phyloP scores from a whole-genome alignment of 2,888 invertebrate species.

The Synanthedon formicaeformis region DNA sequence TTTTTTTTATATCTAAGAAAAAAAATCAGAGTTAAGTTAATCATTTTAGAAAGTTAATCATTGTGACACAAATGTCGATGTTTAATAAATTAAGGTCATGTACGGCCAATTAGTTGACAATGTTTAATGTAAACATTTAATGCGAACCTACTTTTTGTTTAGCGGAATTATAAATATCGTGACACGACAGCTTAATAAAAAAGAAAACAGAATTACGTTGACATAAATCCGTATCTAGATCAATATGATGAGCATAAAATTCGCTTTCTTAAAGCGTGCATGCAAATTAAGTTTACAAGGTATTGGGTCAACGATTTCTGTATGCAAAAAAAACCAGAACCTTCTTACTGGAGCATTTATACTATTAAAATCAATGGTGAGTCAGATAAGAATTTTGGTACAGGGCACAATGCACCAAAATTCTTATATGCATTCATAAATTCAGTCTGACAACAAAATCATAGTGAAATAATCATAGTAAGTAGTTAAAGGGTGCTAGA shows the following conservation, averaged over 20 bases:
- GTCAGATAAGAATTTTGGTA: too few species aligned
- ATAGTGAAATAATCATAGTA: too few species aligned
- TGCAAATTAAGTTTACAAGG: not conserved
- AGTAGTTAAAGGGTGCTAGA: too few species aligned
- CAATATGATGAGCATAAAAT: not conserved
- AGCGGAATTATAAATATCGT: not conserved
- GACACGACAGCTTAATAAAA: not conserved
- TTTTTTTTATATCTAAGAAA: too few species aligned
- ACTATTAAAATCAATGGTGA: too few species aligned
- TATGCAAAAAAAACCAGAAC: not conserved
- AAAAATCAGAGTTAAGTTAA: too few species aligned
- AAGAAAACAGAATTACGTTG: not conserved
- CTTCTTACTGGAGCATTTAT: too few species aligned
- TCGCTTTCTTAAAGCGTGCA: not conserved
- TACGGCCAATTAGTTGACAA: not conserved
- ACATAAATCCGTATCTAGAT: not conserved
- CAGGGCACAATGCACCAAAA: too few species aligned
- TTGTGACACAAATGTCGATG: too few species aligned
- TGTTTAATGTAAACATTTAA: not conserved
- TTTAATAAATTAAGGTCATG: not conserved
- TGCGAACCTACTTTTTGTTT: not conserved
- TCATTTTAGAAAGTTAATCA: too few species aligned
- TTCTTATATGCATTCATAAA: too few species aligned
- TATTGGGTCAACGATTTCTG: not conserved
- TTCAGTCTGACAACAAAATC: too few species aligned